Conservation (phyloP, 2,888 invertebrate species). For the Trachelus tabidus region DNA sequence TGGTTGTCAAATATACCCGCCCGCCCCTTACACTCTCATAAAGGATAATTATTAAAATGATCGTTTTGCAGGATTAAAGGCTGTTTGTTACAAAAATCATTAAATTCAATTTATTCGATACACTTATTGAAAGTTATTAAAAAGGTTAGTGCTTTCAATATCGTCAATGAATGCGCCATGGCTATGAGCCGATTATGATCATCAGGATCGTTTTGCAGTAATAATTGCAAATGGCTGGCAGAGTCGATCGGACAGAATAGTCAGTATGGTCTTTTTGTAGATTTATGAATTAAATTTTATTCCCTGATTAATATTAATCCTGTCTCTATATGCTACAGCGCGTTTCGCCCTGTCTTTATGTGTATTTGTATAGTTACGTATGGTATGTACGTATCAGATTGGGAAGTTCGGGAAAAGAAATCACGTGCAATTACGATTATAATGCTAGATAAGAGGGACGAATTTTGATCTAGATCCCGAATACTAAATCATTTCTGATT, state of each 20-base stretch:
- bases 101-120: not conserved
- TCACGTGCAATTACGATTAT: not conserved
- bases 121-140: not conserved
- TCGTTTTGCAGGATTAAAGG: not conserved
- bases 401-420: not conserved
- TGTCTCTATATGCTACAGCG: not conserved
- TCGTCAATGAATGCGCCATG: not conserved
- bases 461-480: not conserved
- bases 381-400: no score
- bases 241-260: not conserved
- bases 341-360: not conserved
- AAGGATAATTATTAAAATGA: not conserved
- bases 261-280: not conserved
- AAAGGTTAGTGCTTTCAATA: not conserved
- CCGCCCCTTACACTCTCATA: not conserved
- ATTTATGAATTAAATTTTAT: not conserved
- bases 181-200: not conserved
- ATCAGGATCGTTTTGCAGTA: not conserved
- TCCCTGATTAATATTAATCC: not conserved
- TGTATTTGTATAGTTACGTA: no score
- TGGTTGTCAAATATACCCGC: not conserved
- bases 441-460: not conserved
- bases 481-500: not conserved
- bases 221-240: not conserved
- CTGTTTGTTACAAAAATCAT: rapidly evolving